Conservation (phyloP, 2,888 invertebrate genomes). For the Baronia brevicornis region DNA sequence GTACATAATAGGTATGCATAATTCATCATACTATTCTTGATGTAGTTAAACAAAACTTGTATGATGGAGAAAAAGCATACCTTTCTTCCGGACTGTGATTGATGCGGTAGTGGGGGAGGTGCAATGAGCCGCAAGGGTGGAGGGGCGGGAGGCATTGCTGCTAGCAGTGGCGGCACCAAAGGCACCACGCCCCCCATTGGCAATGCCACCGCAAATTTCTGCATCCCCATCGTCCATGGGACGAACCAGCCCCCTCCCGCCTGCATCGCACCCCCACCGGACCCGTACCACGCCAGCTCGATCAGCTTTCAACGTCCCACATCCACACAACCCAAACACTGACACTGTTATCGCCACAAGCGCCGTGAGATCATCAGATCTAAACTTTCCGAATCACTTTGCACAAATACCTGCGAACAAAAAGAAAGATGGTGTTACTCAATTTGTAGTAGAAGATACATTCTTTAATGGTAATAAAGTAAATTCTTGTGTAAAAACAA, state of each 20-base stretch:
- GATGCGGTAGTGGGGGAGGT: slow-evolving; percentile 54
- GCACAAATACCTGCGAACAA: slow-evolving; percentile 61
- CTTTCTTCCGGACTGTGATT: slow-evolving; percentile 50
- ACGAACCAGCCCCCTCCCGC: slow-evolving; percentile 68
- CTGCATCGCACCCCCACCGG: slow-evolving; percentile 60
- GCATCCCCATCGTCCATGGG: slow-evolving; percentile 65
- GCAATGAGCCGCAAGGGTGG: slow-evolving; percentile 60
- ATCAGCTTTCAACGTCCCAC: slow-evolving; percentile 52
- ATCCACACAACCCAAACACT: slow-evolving; percentile 42
- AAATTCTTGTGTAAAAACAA: too few relatives aligned
- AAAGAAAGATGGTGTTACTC: slow-evolving; percentile 19
- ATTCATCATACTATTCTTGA: too few relatives aligned
- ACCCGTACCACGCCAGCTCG: slow-evolving; percentile 73
- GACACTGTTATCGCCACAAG: slow-evolving; percentile 33
- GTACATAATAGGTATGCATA: too few relatives aligned
- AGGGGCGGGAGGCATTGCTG: slow-evolving; percentile 57
- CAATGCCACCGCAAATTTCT: slow-evolving; percentile 67
- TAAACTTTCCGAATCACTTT: slow-evolving; percentile 32
- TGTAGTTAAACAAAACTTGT: too few relatives aligned
- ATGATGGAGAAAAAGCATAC: slow-evolving; percentile 37
- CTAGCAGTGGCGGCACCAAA: slow-evolving; percentile 57
- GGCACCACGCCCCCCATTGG: slow-evolving; percentile 68
- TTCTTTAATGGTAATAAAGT: too few relatives aligned
- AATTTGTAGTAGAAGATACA: too few relatives aligned
- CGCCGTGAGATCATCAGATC: slow-evolving; percentile 24